Conservation (phyloP, 1,140 invertebrate species). For the Campoletis sonorensis region DNA sequence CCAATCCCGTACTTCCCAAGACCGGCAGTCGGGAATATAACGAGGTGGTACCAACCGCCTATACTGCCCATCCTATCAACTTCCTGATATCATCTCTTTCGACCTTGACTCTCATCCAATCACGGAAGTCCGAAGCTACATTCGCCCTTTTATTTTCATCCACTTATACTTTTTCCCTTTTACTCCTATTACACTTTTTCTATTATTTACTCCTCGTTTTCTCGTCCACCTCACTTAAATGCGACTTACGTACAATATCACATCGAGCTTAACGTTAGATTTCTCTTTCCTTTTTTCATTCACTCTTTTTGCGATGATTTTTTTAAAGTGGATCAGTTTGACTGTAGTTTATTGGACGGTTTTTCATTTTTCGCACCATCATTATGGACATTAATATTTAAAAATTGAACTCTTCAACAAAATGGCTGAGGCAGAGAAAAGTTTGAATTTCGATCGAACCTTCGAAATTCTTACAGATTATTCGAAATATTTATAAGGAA, state of each 20-base stretch:
- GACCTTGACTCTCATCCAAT: slow-evolving; percentile 61
- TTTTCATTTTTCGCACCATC: no score
- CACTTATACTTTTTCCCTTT: neutral
- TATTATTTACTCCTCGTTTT: neutral
- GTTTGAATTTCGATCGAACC: no score
- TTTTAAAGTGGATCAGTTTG: neutral
- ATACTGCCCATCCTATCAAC: slow-evolving; percentile 43
- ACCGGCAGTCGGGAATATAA: slow-evolving; percentile 23
- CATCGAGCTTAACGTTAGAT: slow-evolving; percentile 29
- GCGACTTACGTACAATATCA: slow-evolving; percentile 42
- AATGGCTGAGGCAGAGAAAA: no score
- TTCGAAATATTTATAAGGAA: no score
- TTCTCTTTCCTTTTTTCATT: neutral
- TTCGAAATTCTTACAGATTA: no score
- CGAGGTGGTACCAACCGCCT: slow-evolving; percentile 27
- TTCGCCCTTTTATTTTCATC: neutral
- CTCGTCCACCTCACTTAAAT: neutral
- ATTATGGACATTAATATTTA: no score
- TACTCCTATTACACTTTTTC: neutral
- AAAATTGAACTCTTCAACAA: no score
- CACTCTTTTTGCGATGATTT: neutral
- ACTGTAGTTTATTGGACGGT: no score
- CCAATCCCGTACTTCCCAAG: neutral
- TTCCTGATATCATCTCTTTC: slow-evolving; percentile 36
- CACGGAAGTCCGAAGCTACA: slow-evolving; percentile 21